Base-by-base conservation (phyloP, 2,797 vertebrate genomes). In the Dromococcyx pavoninus region DNA sequence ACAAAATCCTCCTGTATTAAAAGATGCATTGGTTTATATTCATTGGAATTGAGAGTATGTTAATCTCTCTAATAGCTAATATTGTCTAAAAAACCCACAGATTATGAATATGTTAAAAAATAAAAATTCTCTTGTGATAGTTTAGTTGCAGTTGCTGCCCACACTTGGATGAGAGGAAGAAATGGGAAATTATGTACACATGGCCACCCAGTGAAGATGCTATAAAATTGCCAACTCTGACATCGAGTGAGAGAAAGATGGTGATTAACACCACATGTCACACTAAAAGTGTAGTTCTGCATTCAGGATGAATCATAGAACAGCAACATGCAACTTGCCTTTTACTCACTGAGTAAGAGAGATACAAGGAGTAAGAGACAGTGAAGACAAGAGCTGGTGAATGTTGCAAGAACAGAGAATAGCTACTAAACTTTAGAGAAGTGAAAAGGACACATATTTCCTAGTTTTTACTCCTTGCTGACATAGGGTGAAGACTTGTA, bases 261-360 rank as follows among this genome's bases (percentile, higher is more conserved):
- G 54, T 93, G 74, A 95, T 93, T 94, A 94, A 91, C 43, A 86
- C 46, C 56, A 94, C 66, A 89, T 94, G 88, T 84, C 70, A 17
- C 22, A 77, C 27, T 54, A 35, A 89, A 69, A 91, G 75, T n/a
- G 61, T 74, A 79, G 41, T 84, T 94, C 88, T 94, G 81, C 33
- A 43, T 66, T 75, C 18, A 51, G 41, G 25, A 69, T 92, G 87
- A 96, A 75, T 93, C 93, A 93, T 43, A 46, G 53, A 57, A 72
- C 32, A 57, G 7, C 22, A 32, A 33, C 44, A 25, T 65, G 11
- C 60, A 93, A 62, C 48, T 81, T 91, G 56, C 48, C 30, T 93
- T 92, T 91, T 65, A 65, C 72, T 35, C 41, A 88, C 28, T 86
- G 75, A 43, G 25, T 79, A 48, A 54, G 39, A 58, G 37, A 60